These are phyloP conservation scores for Columba guinea DNA, from an alignment of 2,797 vertebrate species.

Conservation along the genomic window DNA sequence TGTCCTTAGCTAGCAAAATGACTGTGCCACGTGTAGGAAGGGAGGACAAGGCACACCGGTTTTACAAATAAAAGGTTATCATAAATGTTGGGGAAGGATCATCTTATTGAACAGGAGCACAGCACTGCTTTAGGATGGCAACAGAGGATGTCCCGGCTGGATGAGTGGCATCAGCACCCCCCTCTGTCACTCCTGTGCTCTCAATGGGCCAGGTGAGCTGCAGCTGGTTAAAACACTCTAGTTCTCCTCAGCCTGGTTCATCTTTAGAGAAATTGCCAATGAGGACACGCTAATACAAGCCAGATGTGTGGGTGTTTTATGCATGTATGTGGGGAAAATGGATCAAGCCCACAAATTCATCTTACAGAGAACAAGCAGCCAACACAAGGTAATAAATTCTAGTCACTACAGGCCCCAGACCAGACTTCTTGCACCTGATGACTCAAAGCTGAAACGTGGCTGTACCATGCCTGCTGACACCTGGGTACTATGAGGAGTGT, in stretches of 20 bases:
- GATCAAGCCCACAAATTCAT: slow-evolving; percentile 17
- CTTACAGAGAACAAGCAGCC: not conserved
- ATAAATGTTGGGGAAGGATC: rapidly evolving
- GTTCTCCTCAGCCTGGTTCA: not conserved
- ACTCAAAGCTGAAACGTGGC: slow-evolving; percentile 22
- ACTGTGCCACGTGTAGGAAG: not conserved
- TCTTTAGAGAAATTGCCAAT: not conserved
- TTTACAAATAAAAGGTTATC: not conserved
- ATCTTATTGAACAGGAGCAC: rapidly evolving
- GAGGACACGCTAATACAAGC: slow-evolving; percentile 37
- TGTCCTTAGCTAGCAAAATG: not conserved
- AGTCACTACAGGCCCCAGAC: slow-evolving; percentile 44
- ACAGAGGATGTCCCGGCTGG: not conserved
- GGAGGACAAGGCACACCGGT: not conserved
- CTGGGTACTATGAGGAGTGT: not conserved
- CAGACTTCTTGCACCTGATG: not conserved
- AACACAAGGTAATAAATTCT: not conserved
- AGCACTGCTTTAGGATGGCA: not conserved
- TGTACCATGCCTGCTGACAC: not conserved
- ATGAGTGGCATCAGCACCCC: not conserved
- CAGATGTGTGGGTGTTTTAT: not conserved
- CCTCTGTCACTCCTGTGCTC: not conserved
- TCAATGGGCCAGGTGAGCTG: not conserved
- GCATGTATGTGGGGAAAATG: not conserved
- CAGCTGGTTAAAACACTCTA: not conserved